Evolutionary conservation across 2,888 invertebrate species (phyloP), one percentile per base, ranked within the genome.

Genomic region (Allacma fusca): DNA sequence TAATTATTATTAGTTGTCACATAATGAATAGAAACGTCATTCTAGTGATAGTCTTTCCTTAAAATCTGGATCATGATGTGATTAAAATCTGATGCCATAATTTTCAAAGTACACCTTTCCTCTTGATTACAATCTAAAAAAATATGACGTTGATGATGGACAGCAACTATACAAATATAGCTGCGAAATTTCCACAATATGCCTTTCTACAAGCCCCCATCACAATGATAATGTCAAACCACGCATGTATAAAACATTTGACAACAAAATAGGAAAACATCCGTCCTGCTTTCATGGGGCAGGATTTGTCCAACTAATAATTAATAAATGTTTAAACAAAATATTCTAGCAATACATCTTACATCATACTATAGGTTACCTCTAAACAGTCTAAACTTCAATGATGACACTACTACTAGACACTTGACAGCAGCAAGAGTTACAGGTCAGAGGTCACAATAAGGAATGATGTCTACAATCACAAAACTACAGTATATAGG

Each of bases 391-490:
- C 50, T 50, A 50, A 50, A 19, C 50, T 19, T 50, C 34, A 34
- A 50, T n/a, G 16, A 50, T 50, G 50, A 50, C 50, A 50, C 50
- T 50, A 50, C 50, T 50, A 50, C 34, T 34, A 34, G 34, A 34
- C 50, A 50, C 50, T 50, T 50, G 50, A 50, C 50, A 50, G 50
- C 50, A 50, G 50, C 50, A 50, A 50, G 50, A 50, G 5, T 50
- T 50, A 50, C 50, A 50, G 50, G 50, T 50, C 50, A 50, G 50
- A 50, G 50, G 50, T 50, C 50, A 12, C 50, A 50, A 50, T 50
- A 50, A 50, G 50, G 50, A 50, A 50, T 50, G 50, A 50, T 16
- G 50, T 50, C 50, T 50, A 50, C 50, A 50, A 50, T 50, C 50
- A 50, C 50, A 50, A 34, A 50, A 50, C 50, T 50, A 50, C 50